A percentile compares a stretch with the other conserved stretches of the same genome.
Evolutionary conservation across 2,113 vertebrate species (phyloP).

Genomic region (Dipodomys stephensi): DNA sequence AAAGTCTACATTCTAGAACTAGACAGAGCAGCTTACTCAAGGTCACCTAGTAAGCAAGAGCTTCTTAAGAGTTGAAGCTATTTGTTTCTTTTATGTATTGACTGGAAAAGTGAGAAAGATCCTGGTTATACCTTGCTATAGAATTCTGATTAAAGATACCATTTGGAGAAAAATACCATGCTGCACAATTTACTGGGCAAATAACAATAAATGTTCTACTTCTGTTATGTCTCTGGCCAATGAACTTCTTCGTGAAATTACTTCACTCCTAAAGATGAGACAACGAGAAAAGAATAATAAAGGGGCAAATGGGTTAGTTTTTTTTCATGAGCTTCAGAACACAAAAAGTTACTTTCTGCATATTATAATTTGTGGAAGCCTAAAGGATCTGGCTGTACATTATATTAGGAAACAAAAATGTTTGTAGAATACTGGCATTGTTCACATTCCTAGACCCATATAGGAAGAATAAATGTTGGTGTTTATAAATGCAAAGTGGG

Average conservation of each 20-base stretch:
- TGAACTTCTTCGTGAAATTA: background rate
- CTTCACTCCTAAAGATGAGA: background rate
- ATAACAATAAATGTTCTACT: background rate
- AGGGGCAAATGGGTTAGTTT: background rate
- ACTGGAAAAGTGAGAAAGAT: background rate
- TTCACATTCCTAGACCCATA: background rate
- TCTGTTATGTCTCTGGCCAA: background rate
- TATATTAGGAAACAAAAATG: conserved; percentile 1
- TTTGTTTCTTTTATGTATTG: background rate
- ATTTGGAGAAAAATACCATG: background rate
- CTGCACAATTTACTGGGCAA: background rate
- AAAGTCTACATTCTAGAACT: background rate
- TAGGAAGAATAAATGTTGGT: background rate
- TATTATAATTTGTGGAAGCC: background rate
- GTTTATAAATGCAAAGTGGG: background rate
- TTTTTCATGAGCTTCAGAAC: background rate
- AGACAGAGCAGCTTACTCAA: background rate
- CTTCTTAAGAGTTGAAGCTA: background rate
- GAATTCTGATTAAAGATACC: background rate
- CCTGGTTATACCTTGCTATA: background rate
- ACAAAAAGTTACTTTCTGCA: background rate
- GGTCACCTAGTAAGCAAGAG: background rate
- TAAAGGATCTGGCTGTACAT: background rate
- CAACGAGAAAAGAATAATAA: background rate
- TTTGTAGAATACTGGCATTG: background rate